Evolutionary conservation across 2,888 invertebrate species (phyloP).

Genomic region (Lypha dubia): DNA sequence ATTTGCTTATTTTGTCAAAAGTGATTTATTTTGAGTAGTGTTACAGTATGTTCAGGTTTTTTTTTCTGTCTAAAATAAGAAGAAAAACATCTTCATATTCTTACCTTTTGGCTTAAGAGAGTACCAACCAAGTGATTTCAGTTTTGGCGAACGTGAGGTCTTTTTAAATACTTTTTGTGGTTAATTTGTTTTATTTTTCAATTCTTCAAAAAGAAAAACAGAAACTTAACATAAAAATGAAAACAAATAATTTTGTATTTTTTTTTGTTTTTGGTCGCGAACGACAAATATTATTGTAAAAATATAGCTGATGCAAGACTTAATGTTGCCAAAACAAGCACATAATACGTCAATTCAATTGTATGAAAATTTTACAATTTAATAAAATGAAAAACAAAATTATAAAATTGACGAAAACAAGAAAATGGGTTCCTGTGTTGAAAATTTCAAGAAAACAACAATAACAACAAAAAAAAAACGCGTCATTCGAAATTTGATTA

Average conservation of each 20-base stretch:
- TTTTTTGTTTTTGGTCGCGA: conserved; percentile 19
- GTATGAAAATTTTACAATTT: conserved; percentile 55
- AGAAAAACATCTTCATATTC: conserved; percentile 23
- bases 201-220: too few relatives aligned
- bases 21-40: conserved; percentile 60
- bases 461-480: neutral
- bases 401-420: neutral
- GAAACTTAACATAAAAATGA: neutral
- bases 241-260: neutral
- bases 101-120: conserved; percentile 32
- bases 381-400: conserved; percentile 29
- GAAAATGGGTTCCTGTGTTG: neutral
- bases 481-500: neutral
- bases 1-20: conserved; percentile 63
- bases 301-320: conserved; percentile 69
- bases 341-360: conserved; percentile 52
- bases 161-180: conserved; percentile 30
- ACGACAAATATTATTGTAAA: conserved; percentile 66
- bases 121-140: conserved; percentile 49
- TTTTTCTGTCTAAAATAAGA: conserved; percentile 48
- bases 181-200: conserved; percentile 16
- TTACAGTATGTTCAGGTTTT: conserved; percentile 51
- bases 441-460: neutral
- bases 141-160: conserved; percentile 59
- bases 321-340: conserved; percentile 66